These are phyloP conservation scores for Setophaga petechia DNA, from an alignment of 2,113 vertebrate genomes.

Conservation along the genomic window DNA sequence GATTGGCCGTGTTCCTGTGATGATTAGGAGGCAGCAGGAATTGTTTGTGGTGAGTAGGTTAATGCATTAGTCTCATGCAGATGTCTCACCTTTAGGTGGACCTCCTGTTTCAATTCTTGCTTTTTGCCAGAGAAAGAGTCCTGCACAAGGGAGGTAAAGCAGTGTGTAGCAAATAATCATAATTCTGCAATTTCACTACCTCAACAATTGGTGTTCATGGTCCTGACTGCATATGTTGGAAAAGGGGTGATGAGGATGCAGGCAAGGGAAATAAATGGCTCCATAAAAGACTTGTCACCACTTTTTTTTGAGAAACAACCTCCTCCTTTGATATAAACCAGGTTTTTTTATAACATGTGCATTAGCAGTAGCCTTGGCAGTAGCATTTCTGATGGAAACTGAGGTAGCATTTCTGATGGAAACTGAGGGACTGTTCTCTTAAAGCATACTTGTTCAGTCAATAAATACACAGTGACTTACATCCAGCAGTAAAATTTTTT, in stretches of 20 bases:
- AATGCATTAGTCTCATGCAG: not conserved
- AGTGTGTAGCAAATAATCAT: not conserved
- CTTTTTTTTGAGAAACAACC: not conserved
- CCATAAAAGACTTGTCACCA: not conserved
- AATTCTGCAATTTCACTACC: not conserved
- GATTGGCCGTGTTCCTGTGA: not conserved
- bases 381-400: not conserved
- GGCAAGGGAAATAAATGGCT: not conserved
- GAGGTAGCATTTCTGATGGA: not conserved
- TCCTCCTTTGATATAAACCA: not conserved
- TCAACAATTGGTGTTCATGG: not conserved
- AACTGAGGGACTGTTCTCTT: not conserved
- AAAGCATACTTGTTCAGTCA: not conserved
- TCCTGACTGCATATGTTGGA: not conserved
- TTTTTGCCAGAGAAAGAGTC: not conserved
- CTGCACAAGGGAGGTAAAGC: not conserved
- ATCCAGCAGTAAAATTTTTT: not conserved
- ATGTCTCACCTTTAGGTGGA: slow-evolving; percentile 25
- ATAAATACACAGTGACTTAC: not conserved
- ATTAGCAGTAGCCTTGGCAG: not conserved
- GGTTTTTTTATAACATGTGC: not conserved
- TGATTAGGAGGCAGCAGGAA: not conserved
- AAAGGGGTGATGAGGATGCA: not conserved
- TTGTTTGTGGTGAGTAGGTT: not conserved
- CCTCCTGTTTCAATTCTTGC: not conserved